Conservation (phyloP, 2,888 invertebrate genomes). For the Stenchaetothrips biformis region DNA sequence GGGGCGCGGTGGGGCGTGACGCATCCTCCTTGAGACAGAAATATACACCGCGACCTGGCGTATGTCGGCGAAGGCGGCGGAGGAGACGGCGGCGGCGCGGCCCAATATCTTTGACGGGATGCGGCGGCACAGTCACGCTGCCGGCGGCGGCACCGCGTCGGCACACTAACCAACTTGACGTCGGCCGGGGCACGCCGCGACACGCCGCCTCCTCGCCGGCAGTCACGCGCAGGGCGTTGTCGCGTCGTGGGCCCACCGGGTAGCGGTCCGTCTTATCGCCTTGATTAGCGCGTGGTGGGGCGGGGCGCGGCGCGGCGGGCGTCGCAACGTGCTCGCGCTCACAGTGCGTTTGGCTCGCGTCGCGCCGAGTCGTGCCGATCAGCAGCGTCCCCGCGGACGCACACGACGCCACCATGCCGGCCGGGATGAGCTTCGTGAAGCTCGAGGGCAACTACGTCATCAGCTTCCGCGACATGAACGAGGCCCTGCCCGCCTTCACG, state of each 20-base stretch:
- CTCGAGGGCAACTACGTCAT: conserved; percentile 20
- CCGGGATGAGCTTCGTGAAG: background rate
- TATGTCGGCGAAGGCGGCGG: too few species aligned
- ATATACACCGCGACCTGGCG: too few species aligned
- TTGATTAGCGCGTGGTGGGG: background rate
- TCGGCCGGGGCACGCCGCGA: too few species aligned
- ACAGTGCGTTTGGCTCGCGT: background rate
- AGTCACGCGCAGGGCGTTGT: too few species aligned
- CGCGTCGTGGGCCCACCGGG: too few species aligned
- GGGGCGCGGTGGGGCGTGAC: background rate
- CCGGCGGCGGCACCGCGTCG: too few species aligned
- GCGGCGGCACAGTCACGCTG: background rate
- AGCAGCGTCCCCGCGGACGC: background rate
- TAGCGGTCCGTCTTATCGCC: too few species aligned
- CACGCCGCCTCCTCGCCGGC: too few species aligned
- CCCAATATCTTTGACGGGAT: background rate
- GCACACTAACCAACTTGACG: too few species aligned
- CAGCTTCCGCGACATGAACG: conserved; percentile 19
- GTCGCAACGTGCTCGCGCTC: background rate
- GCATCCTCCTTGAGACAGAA: background rate
- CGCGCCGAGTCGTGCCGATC: background rate
- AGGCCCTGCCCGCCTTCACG: conserved; percentile 10
- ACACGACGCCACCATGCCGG: conserved; percentile 4
- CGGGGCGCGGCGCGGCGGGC: background rate
- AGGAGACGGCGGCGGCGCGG: background rate